Conservation (phyloP, 2,797 vertebrate species). For the Characodon lateralis region DNA sequence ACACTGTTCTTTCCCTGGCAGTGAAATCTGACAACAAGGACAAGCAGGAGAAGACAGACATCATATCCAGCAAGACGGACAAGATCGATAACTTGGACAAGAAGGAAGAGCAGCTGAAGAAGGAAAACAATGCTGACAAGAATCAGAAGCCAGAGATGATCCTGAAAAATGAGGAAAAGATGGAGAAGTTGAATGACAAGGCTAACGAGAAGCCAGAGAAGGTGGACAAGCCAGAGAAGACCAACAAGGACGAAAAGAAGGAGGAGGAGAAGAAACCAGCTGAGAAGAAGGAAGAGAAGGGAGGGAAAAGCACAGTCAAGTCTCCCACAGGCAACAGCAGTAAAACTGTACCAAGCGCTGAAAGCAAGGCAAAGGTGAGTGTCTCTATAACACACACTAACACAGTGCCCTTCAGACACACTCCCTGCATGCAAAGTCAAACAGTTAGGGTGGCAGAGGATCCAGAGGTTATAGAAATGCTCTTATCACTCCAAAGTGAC, state of each 20-base stretch:
- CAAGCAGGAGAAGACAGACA: constrained; percentile 75
- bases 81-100: constrained; percentile 66
- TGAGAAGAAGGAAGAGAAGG: constrained; percentile 71
- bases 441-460: constrained; percentile 3
- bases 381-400: constrained; percentile 13
- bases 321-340: constrained; percentile 77
- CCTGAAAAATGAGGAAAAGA: constrained; percentile 74
- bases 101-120: constrained; percentile 70
- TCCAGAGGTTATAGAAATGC: constrained; percentile 17
- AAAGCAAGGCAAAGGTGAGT: constrained; percentile 91
- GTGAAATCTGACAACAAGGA: constrained; percentile 80
- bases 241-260: constrained; percentile 69
- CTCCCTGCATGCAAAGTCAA: constrained; percentile 18
- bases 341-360: constrained; percentile 86
- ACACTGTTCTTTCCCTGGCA: constrained; percentile 44
- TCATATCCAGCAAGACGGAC: constrained; percentile 60
- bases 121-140: constrained; percentile 64
- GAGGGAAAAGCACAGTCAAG: constrained; percentile 70
- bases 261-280: constrained; percentile 63
- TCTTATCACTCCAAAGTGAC: constrained; percentile 16
- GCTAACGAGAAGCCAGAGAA: constrained; percentile 72
- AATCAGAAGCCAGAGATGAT: constrained; percentile 73
- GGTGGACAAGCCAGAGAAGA: constrained; percentile 78
- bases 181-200: constrained; percentile 71
- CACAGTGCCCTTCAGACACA: constrained; percentile 14